A percentile compares a stretch with the other conserved stretches of the same genome.
Conservation (phyloP, 2,797 vertebrate species). For the Sebastes paucispinis region DNA sequence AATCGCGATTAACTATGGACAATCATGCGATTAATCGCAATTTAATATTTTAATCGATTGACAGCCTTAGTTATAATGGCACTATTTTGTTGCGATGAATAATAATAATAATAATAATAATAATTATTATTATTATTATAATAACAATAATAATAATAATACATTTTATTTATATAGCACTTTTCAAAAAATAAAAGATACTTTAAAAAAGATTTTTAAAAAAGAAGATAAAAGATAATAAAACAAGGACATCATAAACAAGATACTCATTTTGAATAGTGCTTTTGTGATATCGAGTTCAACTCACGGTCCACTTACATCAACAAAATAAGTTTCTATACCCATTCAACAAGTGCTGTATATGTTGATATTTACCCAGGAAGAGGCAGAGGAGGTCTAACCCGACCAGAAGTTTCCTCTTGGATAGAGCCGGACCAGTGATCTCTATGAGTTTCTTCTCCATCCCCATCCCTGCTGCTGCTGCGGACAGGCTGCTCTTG, state of each 20-base stretch:
- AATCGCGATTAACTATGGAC: no score
- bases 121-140: not conserved
- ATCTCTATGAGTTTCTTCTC: slow-evolving; percentile 61
- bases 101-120: not conserved
- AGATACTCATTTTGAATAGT: no score
- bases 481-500: slow-evolving; percentile 8
- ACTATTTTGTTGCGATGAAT: not conserved
- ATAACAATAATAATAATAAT: no score
- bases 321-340: not conserved
- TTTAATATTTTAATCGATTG: no score
- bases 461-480: slow-evolving; percentile 43
- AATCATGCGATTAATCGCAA: no score
- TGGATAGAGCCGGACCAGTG: slow-evolving; percentile 61
- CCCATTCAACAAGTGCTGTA: not conserved
- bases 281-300: not conserved
- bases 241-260: no score
- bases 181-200: no score
- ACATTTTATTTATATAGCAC: no score
- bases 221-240: no score
- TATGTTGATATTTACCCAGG: slow-evolving; percentile 64
- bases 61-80: not conserved
- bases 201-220: no score
- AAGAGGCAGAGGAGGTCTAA: slow-evolving; percentile 76
- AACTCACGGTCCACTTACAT: not conserved
- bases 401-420: slow-evolving; percentile 71